These are phyloP conservation scores for Indri indri DNA, from an alignment of 2,113 vertebrate genomes.

Conservation along the genomic window DNA sequence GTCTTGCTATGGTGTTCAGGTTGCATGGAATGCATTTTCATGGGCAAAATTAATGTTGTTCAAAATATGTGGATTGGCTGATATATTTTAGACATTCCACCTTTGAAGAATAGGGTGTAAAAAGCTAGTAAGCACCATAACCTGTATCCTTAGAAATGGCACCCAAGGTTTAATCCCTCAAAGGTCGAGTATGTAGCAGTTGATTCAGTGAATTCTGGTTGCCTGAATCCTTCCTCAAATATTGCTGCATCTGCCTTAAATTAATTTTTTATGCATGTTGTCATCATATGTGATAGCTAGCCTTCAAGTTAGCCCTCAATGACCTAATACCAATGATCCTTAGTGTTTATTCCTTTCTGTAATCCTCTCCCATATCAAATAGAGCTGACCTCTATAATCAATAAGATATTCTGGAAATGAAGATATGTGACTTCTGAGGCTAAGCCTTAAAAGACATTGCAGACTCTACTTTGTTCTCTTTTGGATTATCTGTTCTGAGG, in stretches of 20 bases:
- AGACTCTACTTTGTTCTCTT: neutral
- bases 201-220: neutral
- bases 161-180: neutral
- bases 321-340: neutral
- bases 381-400: neutral
- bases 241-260: neutral
- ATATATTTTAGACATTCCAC: neutral
- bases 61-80: neutral
- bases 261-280: neutral
- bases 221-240: neutral
- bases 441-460: neutral
- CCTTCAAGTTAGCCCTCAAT: neutral
- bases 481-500: neutral
- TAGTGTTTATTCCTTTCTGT: neutral
- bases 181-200: neutral
- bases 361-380: neutral
- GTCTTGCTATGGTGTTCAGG: too few species aligned
- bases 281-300: neutral
- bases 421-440: too few species aligned
- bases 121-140: neutral
- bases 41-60: conserved; percentile 2
- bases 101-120: conserved; percentile 7
- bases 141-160: neutral
- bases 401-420: neutral
- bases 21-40: neutral